Percentiles rank a stretch among this genome's conserved stretches.
phyloP scores from a whole-genome alignment of 2,113 vertebrate species.

The Hydropotes inermis region DNA sequence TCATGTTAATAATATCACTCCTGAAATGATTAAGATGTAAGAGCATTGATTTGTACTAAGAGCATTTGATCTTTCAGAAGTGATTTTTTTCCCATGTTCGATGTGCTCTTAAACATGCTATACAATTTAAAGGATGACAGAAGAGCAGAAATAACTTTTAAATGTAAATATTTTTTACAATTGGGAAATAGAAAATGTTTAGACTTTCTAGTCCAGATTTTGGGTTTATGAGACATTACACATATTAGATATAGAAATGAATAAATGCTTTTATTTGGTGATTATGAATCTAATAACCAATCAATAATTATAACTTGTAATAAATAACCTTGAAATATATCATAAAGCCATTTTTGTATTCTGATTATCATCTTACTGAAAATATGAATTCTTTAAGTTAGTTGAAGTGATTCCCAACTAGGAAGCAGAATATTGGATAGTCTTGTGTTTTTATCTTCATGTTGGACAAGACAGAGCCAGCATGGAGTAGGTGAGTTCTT shows the following conservation, averaged over 20 bases:
- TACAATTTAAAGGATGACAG: constrained; percentile 56
- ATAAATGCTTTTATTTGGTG: background rate
- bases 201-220: background rate
- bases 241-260: background rate
- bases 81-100: background rate
- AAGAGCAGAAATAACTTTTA: constrained; percentile 48
- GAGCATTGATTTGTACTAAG: constrained; percentile 43
- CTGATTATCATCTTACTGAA: background rate
- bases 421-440: background rate
- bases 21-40: constrained; percentile 43
- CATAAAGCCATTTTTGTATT: background rate
- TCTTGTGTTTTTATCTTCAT: background rate
- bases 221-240: background rate
- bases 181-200: background rate
- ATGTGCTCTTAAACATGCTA: constrained; percentile 43
- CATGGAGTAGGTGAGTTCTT: background rate
- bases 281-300: background rate
- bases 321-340: background rate
- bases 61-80: constrained; percentile 38
- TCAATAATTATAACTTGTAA: background rate
- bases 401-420: background rate
- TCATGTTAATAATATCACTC: constrained; percentile 24
- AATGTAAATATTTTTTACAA: background rate
- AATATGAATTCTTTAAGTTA: background rate
- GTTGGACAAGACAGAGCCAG: background rate